These are phyloP conservation scores for Drosophila kanekoi DNA, from an alignment of 2,888 invertebrate genomes.

Conservation along the genomic window DNA sequence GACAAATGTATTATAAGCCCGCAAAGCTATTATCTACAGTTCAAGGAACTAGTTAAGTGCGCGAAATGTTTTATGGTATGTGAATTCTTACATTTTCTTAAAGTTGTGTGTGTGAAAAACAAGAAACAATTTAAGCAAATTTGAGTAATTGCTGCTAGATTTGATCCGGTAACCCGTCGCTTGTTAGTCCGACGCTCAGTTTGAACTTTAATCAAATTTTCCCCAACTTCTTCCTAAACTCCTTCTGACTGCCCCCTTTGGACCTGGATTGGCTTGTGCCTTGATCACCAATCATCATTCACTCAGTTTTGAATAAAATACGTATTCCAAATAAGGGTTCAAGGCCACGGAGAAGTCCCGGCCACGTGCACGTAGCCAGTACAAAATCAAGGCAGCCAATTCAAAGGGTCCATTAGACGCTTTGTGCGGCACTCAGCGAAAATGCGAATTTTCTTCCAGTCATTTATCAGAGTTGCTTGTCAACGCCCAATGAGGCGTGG, in stretches of 20 bases:
- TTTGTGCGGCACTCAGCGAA: slow-evolving; percentile 39
- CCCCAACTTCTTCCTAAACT: too few species aligned
- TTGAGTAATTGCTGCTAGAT: too few species aligned
- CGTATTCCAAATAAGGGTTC: background rate
- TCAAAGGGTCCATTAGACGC: slow-evolving; percentile 62
- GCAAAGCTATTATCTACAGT: slow-evolving; percentile 4
- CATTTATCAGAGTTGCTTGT: slow-evolving; percentile 67
- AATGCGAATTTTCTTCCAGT: slow-evolving; percentile 31
- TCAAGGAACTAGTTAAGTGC: slow-evolving; percentile 1
- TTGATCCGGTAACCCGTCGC: too few species aligned
- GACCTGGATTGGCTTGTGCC: too few species aligned
- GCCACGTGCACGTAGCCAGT: background rate
- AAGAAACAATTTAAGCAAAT: too few species aligned
- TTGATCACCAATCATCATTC: too few species aligned
- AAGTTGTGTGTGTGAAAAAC: too few species aligned
- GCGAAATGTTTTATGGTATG: background rate
- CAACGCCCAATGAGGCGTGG: slow-evolving; percentile 58
- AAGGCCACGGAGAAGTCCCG: background rate
- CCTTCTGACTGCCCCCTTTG: too few species aligned
- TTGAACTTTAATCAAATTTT: too few species aligned
- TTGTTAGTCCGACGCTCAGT: too few species aligned
- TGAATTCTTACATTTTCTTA: background rate
- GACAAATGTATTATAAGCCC: slow-evolving; percentile 17
- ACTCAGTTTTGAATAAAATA: background rate
- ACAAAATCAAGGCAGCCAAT: slow-evolving; percentile 57